A percentile compares a stretch with the other conserved stretches of the same genome.
phyloP scores from a whole-genome alignment of 2,888 invertebrate genomes.

The Esperia sulphurella region DNA sequence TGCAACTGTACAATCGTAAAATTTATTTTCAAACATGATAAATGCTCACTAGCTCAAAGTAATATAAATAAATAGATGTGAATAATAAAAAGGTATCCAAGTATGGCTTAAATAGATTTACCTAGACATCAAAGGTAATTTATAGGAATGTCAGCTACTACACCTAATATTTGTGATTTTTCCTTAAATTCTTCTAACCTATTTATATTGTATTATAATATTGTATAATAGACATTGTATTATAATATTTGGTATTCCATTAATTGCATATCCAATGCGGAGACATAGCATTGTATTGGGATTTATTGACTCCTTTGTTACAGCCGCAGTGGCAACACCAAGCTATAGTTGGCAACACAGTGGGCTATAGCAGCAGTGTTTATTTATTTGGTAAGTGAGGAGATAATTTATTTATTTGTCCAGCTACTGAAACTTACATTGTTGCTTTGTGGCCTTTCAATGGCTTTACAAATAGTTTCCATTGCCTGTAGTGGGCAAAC shows the following conservation, averaged over 20 bases:
- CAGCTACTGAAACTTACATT: conserved; percentile 27
- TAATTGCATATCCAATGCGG: conserved; percentile 73
- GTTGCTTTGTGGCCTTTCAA: conserved; percentile 36
- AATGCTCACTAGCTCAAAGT: too few relatives aligned
- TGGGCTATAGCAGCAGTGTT: conserved; percentile 48
- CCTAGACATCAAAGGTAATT: too few relatives aligned
- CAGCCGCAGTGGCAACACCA: conserved; percentile 39
- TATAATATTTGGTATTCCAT: conserved; percentile 42
- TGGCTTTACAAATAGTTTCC: not conserved
- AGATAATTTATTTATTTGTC: conserved; percentile 54
- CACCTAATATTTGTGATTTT: too few relatives aligned
- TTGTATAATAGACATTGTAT: conserved; percentile 13
- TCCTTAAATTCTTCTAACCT: too few relatives aligned
- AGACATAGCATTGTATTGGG: conserved; percentile 57
- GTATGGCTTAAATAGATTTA: too few relatives aligned
- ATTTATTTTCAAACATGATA: too few relatives aligned
- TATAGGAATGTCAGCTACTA: too few relatives aligned
- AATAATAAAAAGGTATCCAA: too few relatives aligned
- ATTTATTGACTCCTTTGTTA: conserved; percentile 71
- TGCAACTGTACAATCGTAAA: too few relatives aligned
- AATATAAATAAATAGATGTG: too few relatives aligned
- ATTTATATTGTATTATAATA: not conserved
- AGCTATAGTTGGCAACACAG: conserved; percentile 38
- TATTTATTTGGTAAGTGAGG: conserved; percentile 54
- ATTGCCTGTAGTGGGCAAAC: not conserved